phyloP scores from a whole-genome alignment of 2,888 invertebrate genomes.

The Holacanthella duospinosa region DNA sequence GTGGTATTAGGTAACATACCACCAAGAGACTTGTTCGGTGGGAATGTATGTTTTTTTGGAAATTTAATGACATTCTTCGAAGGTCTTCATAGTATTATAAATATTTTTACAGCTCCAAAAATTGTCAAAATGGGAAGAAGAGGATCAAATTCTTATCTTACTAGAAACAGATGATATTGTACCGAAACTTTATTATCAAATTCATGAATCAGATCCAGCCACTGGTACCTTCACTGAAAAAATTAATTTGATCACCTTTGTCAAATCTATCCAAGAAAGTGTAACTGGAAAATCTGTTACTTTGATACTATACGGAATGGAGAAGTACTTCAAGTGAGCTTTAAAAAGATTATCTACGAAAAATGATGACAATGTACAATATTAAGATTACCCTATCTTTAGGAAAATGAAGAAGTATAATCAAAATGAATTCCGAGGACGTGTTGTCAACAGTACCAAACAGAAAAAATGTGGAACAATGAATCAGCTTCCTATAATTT shows the following conservation, averaged over 20 bases:
- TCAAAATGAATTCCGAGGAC: slow-evolving; percentile 32
- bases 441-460: slow-evolving; percentile 21
- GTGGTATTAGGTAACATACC: too few species aligned
- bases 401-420: slow-evolving; percentile 32
- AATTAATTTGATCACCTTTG: slow-evolving; percentile 27
- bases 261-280: slow-evolving; percentile 24
- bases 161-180: slow-evolving; percentile 20
- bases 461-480: neutral
- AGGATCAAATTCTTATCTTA: slow-evolving; percentile 22
- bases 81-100: neutral
- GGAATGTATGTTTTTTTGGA: neutral
- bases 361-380: too few species aligned
- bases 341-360: too few species aligned
- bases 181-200: slow-evolving; percentile 19
- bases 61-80: neutral
- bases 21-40: neutral
- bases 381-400: too few species aligned
- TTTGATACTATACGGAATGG: slow-evolving; percentile 43
- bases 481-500: slow-evolving; percentile 14
- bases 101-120: slow-evolving; percentile 15
- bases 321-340: slow-evolving; percentile 46
- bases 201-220: neutral
- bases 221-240: slow-evolving; percentile 6
- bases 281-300: slow-evolving; percentile 41
- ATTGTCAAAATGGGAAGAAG: slow-evolving; percentile 18